A percentile compares a stretch with the other conserved stretches of the same genome.
These are phyloP conservation scores for Aspidapion aeneum DNA, from an alignment of 2,888 invertebrate species.

Conservation along the genomic window DNA sequence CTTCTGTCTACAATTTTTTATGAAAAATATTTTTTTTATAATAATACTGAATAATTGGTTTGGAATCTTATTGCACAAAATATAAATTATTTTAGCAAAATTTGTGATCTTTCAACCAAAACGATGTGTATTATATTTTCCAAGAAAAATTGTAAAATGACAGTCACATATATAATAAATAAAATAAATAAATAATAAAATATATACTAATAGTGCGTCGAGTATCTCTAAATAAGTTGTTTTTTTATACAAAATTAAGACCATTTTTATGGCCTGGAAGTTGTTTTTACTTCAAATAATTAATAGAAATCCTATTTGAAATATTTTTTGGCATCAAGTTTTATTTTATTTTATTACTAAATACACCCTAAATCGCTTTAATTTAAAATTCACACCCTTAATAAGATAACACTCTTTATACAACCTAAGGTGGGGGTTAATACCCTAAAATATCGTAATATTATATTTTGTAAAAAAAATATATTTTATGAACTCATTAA, in stretches of 20 bases:
- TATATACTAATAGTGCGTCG: neutral
- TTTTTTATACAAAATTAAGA: neutral
- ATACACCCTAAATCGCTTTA: neutral
- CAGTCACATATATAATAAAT: neutral
- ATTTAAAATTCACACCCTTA: neutral
- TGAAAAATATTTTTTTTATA: neutral
- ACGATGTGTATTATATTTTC: neutral
- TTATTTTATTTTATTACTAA: slow-evolving; percentile 25
- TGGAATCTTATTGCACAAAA: slow-evolving; percentile 15
- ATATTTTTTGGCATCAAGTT: slow-evolving; percentile 47
- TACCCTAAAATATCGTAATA: neutral
- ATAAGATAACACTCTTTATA: neutral
- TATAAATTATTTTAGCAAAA: slow-evolving; percentile 1
- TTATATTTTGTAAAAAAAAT: neutral
- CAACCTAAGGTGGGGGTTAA: neutral
- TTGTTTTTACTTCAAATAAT: neutral
- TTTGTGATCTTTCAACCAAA: neutral
- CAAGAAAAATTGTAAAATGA: neutral
- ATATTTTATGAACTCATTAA: neutral
- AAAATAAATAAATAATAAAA: neutral
- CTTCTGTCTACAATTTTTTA: slow-evolving; percentile 25
- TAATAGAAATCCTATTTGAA: slow-evolving; percentile 7
- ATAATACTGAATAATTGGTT: slow-evolving; percentile 11
- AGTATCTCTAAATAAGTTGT: neutral
- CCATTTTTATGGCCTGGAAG: neutral